Evolutionary conservation across 2,888 invertebrate species (phyloP), one percentile per base, ranked within the genome.

Genomic region (Eristalinus aeneus): DNA sequence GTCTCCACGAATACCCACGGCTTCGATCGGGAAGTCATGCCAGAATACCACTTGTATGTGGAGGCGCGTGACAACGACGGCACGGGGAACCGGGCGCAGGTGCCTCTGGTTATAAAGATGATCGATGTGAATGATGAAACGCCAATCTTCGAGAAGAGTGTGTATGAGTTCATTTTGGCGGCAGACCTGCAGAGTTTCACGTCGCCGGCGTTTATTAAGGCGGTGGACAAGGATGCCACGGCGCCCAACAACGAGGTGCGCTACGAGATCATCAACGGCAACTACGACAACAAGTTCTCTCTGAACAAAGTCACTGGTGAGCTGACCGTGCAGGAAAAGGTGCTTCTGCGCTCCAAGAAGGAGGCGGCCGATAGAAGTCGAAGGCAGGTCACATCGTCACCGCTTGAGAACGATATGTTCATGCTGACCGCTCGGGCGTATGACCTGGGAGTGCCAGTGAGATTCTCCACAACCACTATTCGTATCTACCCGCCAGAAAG

Each of bases 51-150:
- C 91, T 94, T 98, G 89, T 95, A 95, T 90, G 96, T 98, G 86
- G 96, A 97, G 93, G 98, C 98, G 84, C 95, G 96, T 88, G 98
- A 98, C 93, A 96, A 96, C 91, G 96, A 97, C 89, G 97, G 97
- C 72, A 94, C 94, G 89, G 97, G 97, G 78, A 95, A 96, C 91
- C 94, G 94, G 89, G 95, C 96, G 60, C 95, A 95, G 88, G 92
- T 96, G 89, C 95, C 95, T 89, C 94, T 97, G 89, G 94, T 95
- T 89, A 94, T 97, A 90, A 95, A 95, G 93, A 93, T 98, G 88
- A 93, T 96, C 90, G 95, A 95, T 93, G 95, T 96, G 75, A 98
- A 98, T 92, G 98, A 98, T 93, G 96, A 98, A 93, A 94, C 95
- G 74, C 98, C 98, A 53, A 93, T 94, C 84, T 99, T 98, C 91